Evolutionary conservation across 2,797 vertebrate genomes (phyloP).

Genomic region (Falco rusticolus): DNA sequence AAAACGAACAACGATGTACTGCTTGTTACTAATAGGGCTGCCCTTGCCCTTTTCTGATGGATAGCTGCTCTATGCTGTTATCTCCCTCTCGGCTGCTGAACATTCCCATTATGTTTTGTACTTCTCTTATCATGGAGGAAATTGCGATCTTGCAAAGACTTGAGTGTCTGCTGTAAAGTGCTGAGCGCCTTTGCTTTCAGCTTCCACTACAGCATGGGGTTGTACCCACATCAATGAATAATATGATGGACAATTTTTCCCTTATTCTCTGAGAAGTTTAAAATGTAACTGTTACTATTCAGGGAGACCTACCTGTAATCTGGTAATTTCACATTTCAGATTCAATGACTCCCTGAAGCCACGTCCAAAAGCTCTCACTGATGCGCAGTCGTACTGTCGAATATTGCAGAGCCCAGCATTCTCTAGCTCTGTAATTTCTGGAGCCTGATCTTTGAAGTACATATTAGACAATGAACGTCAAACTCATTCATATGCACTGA

Average conservation of each 20-base stretch:
- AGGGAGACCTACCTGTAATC: constrained; percentile 84
- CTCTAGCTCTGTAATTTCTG: constrained; percentile 86
- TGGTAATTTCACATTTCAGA: constrained; percentile 90
- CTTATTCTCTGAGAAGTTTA: not conserved
- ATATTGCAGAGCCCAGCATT: constrained; percentile 87
- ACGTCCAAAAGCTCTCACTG: constrained; percentile 81
- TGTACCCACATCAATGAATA: not conserved
- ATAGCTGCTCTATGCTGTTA: not conserved
- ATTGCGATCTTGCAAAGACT: not conserved
- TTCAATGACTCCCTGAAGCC: constrained; percentile 84
- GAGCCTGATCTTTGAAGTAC: constrained; percentile 84
- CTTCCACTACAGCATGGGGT: not conserved
- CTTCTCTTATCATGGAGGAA: constrained; percentile 19
- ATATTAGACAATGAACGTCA: constrained; percentile 32
- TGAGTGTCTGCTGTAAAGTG: constrained; percentile 7
- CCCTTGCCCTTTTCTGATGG: constrained; percentile 30
- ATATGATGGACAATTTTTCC: not conserved
- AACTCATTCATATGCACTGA: not conserved
- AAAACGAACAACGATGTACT: not conserved
- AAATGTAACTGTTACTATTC: not conserved
- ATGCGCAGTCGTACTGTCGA: constrained; percentile 79
- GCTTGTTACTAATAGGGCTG: not conserved
- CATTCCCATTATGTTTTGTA: constrained; percentile 26
- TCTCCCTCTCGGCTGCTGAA: not conserved
- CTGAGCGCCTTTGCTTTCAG: constrained; percentile 14